Percentiles rank a stretch among this genome's conserved stretches.
These are phyloP conservation scores for Stramonita haemastoma DNA, from an alignment of 2,888 invertebrate genomes.

Conservation along the genomic window DNA sequence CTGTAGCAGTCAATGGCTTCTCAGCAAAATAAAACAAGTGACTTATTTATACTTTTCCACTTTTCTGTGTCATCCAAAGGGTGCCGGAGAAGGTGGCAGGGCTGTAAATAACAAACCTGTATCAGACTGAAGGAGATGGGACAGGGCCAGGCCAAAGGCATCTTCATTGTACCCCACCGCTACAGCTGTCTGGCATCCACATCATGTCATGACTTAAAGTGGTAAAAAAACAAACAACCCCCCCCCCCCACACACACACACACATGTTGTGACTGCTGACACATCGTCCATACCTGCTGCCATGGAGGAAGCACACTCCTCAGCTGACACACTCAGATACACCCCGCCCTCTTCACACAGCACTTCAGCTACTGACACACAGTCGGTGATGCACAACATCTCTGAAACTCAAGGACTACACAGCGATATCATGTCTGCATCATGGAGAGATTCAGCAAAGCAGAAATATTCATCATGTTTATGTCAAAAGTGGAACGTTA, in stretches of 20 bases:
- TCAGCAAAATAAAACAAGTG: not conserved
- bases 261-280: not conserved
- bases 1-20: not conserved
- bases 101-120: too few species aligned
- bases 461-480: conserved; percentile 43
- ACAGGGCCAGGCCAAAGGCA: not conserved
- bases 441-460: conserved; percentile 46
- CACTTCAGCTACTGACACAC: conserved; percentile 39
- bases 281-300: not conserved
- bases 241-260: too few species aligned
- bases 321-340: conserved; percentile 3
- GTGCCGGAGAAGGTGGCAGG: too few species aligned
- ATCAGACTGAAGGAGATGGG: not conserved
- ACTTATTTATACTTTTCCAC: not conserved
- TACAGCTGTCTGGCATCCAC: not conserved
- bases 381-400: conserved; percentile 18
- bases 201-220: too few species aligned
- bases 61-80: not conserved
- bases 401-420: conserved; percentile 6
- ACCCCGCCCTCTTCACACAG: conserved; percentile 33
- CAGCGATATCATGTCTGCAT: conserved; percentile 34
- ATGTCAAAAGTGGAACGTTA: conserved; percentile 41
- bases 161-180: not conserved
- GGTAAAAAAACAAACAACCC: too few species aligned
- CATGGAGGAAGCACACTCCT: not conserved